Evolutionary conservation across 1,140 invertebrate genomes (phyloP).

Genomic region (Andricus grossulariae): DNA sequence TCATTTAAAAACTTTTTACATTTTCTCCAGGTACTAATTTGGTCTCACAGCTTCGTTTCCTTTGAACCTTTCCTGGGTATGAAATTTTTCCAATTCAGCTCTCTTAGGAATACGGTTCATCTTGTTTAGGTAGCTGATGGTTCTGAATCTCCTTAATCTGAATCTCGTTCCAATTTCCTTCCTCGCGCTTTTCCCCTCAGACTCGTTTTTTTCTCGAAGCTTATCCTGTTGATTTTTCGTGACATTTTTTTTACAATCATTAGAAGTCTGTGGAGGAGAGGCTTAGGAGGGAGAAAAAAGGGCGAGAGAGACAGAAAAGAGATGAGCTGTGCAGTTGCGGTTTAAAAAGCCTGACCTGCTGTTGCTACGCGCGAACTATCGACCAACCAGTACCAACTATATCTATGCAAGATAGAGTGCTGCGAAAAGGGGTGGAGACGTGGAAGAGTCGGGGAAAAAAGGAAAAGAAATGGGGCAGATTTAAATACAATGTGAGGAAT

Average conservation of each 20-base stretch:
- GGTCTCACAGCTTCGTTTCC: background rate
- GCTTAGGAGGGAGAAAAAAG: background rate
- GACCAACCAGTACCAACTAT: slow-evolving; percentile 16
- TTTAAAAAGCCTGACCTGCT: slow-evolving; percentile 22
- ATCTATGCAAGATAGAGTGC: slow-evolving; percentile 26
- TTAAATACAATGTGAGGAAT: background rate
- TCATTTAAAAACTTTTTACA: no score
- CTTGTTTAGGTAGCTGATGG: slow-evolving; percentile 2
- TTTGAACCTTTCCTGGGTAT: background rate
- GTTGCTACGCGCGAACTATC: slow-evolving; percentile 27
- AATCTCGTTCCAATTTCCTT: slow-evolving; percentile 19
- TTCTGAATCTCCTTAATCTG: slow-evolving; percentile 9
- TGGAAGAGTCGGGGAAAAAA: background rate
- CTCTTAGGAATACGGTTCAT: slow-evolving; percentile 4
- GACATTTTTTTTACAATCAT: slow-evolving; percentile 1
- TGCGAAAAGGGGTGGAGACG: background rate
- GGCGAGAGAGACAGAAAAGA: background rate
- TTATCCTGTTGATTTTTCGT: slow-evolving; percentile 3
- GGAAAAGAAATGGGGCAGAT: background rate
- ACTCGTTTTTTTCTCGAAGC: slow-evolving; percentile 10
- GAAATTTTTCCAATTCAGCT: background rate
- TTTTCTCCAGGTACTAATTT: background rate
- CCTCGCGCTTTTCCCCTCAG: background rate
- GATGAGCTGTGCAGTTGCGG: background rate
- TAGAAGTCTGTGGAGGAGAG: background rate